phyloP scores from a whole-genome alignment of 2,888 invertebrate species.

The Eupithecia exiguata region DNA sequence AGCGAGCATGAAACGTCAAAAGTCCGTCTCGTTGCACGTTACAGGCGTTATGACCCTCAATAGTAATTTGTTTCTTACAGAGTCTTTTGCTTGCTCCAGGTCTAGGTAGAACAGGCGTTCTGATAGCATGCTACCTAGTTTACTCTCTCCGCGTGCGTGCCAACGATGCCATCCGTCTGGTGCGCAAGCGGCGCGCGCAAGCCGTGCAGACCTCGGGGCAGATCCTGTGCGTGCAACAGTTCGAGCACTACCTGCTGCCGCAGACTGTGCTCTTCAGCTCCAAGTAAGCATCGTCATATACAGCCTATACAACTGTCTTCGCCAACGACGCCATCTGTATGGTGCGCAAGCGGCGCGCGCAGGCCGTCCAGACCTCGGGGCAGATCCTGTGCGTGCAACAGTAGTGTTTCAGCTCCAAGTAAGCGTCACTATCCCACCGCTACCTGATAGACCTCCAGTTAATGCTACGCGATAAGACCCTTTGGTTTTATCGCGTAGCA shows the following conservation, averaged over 20 bases:
- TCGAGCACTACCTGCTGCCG: slow-evolving; percentile 91
- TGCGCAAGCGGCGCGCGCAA: slow-evolving; percentile 89
- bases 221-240: slow-evolving; percentile 91
- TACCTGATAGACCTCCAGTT: no score
- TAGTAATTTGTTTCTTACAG: no score
- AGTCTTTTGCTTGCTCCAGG: slow-evolving; percentile 70
- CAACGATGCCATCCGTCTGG: slow-evolving; percentile 91
- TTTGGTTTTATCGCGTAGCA: no score
- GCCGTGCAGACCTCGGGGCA: slow-evolving; percentile 93
- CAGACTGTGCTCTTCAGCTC: slow-evolving; percentile 89
- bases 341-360: slow-evolving; percentile 89
- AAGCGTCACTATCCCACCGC: slow-evolving; percentile 49
- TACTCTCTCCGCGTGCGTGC: slow-evolving; percentile 90
- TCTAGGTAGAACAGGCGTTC: slow-evolving; percentile 92
- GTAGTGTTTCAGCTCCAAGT: slow-evolving; percentile 89
- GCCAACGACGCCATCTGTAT: slow-evolving; percentile 92
- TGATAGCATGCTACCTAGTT: slow-evolving; percentile 93
- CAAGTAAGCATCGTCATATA: slow-evolving; percentile 74
- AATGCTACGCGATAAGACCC: no score
- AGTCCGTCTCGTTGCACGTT: no score
- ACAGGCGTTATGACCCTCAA: no score
- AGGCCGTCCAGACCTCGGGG: slow-evolving; percentile 91
- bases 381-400: slow-evolving; percentile 92
- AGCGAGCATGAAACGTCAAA: no score
- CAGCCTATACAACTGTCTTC: not conserved